Evolutionary conservation across 2,888 invertebrate genomes (phyloP).

Genomic region (Agonopterix heracliana): DNA sequence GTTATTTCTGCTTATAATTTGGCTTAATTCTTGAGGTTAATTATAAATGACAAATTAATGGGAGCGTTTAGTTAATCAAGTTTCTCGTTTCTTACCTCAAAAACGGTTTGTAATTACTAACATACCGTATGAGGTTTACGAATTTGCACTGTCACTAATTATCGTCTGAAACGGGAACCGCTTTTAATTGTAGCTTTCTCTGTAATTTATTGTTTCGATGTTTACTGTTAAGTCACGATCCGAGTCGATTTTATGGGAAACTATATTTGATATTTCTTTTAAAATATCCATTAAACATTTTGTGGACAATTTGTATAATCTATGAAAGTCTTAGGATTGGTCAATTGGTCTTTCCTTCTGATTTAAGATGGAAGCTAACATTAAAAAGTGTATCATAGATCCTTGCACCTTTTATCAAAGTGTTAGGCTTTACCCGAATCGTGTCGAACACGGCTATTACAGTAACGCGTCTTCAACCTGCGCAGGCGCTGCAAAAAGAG

Average conservation of each 20-base stretch:
- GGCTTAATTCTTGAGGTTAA: slow-evolving; percentile 31
- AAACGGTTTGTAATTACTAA: slow-evolving; percentile 58
- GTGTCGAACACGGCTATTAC: slow-evolving; percentile 52
- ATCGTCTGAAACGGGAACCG: slow-evolving; percentile 49
- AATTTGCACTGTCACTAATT: slow-evolving; percentile 64
- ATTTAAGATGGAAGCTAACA: no score
- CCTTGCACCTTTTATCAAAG: slow-evolving; percentile 20
- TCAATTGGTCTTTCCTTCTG: no score
- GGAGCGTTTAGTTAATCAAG: slow-evolving; percentile 51
- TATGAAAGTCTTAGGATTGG: no score
- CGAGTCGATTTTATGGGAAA: no score
- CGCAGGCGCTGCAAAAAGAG: slow-evolving; percentile 49
- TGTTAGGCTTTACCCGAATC: slow-evolving; percentile 14
- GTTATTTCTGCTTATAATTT: slow-evolving; percentile 15
- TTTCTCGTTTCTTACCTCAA: slow-evolving; percentile 49
- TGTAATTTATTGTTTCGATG: slow-evolving; percentile 3
- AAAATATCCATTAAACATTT: no score
- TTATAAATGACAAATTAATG: slow-evolving; percentile 57
- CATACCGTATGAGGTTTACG: slow-evolving; percentile 33
- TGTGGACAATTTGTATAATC: no score
- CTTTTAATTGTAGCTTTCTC: slow-evolving; percentile 67
- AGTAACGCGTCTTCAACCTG: slow-evolving; percentile 36
- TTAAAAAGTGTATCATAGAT: neutral
- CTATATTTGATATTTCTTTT: no score
- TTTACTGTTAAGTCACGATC: no score